A percentile compares a stretch with the other conserved stretches of the same genome.
These are phyloP conservation scores for Drosophila orosa DNA, from an alignment of 1,140 invertebrate species.

Conservation along the genomic window DNA sequence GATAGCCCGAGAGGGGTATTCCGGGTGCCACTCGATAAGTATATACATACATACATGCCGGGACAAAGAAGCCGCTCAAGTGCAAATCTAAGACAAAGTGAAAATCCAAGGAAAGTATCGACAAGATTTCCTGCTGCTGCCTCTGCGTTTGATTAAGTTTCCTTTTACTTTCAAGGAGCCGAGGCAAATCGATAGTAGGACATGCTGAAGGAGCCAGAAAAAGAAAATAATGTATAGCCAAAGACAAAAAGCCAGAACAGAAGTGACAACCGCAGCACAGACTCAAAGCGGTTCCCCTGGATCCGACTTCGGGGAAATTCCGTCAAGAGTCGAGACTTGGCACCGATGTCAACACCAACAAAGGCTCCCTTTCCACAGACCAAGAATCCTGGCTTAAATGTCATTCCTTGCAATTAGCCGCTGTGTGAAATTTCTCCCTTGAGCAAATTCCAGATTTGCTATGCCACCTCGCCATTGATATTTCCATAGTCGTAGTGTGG, in stretches of 20 bases:
- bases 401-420: slow-evolving; percentile 16
- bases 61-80: slow-evolving; percentile 32
- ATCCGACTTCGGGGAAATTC: neutral
- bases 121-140: slow-evolving; percentile 40
- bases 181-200: slow-evolving; percentile 64
- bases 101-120: slow-evolving; percentile 38
- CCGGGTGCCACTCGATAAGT: slow-evolving; percentile 3
- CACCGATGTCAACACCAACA: slow-evolving; percentile 2
- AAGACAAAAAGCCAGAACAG: slow-evolving; percentile 39
- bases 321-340: neutral
- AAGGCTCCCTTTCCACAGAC: neutral
- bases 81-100: slow-evolving; percentile 36
- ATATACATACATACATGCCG: slow-evolving; percentile 6
- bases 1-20: neutral
- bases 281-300: neutral
- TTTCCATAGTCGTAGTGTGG: neutral
- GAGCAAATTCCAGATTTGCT: neutral
- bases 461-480: slow-evolving; percentile 12
- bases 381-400: neutral
- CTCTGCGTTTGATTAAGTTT: slow-evolving; percentile 70
- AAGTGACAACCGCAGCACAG: slow-evolving; percentile 38
- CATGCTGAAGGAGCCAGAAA: slow-evolving; percentile 26
- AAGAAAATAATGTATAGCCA: slow-evolving; percentile 11
- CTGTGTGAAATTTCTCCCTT: slow-evolving; percentile 6
- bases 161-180: slow-evolving; percentile 29